phyloP scores from a whole-genome alignment of 1,140 invertebrate genomes.

The Metopolophium dirhodum region DNA sequence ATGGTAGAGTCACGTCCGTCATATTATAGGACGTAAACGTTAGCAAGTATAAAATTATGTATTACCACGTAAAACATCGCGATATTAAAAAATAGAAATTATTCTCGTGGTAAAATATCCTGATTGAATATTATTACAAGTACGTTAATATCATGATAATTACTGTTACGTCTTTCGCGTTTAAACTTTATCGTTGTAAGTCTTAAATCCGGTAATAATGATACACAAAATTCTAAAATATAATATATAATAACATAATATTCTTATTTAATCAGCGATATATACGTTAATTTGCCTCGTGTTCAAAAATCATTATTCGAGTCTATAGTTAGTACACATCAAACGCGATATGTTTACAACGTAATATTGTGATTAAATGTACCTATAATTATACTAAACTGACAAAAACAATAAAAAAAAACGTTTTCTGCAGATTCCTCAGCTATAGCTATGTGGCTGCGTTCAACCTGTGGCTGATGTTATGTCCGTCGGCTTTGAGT shows the following conservation, averaged over 20 bases:
- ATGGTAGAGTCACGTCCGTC: no score
- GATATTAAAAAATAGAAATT: background rate
- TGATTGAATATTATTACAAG: background rate
- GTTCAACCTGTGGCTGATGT: slow-evolving; percentile 81
- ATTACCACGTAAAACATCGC: background rate
- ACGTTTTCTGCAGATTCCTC: slow-evolving; percentile 67
- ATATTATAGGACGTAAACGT: background rate
- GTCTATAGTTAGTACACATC: no score
- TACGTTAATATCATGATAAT: no score
- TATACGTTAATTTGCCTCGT: no score
- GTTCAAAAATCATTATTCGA: no score
- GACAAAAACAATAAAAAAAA: background rate
- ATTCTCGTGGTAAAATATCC: background rate
- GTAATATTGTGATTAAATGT: no score
- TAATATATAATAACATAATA: no score
- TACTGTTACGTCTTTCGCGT: no score
- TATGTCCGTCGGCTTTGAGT: slow-evolving; percentile 77
- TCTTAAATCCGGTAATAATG: no score
- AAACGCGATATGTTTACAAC: no score
- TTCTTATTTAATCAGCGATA: background rate
- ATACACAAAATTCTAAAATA: background rate
- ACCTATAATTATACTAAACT: no score
- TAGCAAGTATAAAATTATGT: background rate
- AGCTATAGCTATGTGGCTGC: slow-evolving; percentile 83
- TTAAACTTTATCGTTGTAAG: background rate